Evolutionary conservation across 1,140 invertebrate species (phyloP).

Genomic region (Lordiphosa clarofinis): DNA sequence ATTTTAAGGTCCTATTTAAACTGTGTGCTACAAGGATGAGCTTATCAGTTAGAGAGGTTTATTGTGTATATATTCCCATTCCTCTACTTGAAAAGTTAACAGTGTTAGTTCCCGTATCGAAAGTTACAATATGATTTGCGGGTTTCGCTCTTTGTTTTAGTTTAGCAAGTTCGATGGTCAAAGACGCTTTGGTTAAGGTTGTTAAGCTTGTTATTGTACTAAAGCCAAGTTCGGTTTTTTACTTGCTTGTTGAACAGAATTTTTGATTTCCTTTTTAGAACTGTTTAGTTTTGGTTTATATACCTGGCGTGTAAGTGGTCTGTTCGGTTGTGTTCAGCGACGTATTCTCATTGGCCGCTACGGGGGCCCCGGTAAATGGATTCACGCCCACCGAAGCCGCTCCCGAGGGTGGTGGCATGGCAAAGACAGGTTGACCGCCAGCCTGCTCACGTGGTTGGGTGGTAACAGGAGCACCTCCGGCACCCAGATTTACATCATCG

Average conservation of each 20-base stretch:
- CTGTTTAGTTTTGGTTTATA: slow-evolving; percentile 47
- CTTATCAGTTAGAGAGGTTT: slow-evolving; percentile 24
- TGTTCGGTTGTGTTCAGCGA: slow-evolving; percentile 81
- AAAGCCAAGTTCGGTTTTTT: slow-evolving; percentile 14
- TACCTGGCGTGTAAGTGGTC: slow-evolving; percentile 82
- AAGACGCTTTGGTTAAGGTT: slow-evolving; percentile 59
- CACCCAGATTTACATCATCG: slow-evolving; percentile 70
- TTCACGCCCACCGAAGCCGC: slow-evolving; percentile 65
- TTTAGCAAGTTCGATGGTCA: slow-evolving; percentile 65
- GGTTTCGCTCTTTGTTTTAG: slow-evolving; percentile 7
- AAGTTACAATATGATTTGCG: slow-evolving; percentile 54
- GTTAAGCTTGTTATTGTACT: slow-evolving; percentile 38
- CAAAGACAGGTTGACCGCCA: slow-evolving; percentile 79
- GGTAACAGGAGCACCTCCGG: slow-evolving; percentile 77
- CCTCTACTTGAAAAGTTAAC: slow-evolving; percentile 17
- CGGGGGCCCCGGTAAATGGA: slow-evolving; percentile 76
- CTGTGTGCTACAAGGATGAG: slow-evolving; percentile 32
- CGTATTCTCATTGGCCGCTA: slow-evolving; percentile 79
- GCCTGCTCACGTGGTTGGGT: slow-evolving; percentile 79
- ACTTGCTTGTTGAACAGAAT: slow-evolving; percentile 2
- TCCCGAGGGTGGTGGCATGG: slow-evolving; percentile 79
- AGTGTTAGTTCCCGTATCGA: slow-evolving; percentile 32
- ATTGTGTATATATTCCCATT: slow-evolving; percentile 17
- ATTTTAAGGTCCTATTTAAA: slow-evolving; percentile 22
- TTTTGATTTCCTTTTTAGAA: slow-evolving; percentile 1